Conservation (phyloP, 2,797 vertebrate genomes). For the Accipiter minullus region DNA sequence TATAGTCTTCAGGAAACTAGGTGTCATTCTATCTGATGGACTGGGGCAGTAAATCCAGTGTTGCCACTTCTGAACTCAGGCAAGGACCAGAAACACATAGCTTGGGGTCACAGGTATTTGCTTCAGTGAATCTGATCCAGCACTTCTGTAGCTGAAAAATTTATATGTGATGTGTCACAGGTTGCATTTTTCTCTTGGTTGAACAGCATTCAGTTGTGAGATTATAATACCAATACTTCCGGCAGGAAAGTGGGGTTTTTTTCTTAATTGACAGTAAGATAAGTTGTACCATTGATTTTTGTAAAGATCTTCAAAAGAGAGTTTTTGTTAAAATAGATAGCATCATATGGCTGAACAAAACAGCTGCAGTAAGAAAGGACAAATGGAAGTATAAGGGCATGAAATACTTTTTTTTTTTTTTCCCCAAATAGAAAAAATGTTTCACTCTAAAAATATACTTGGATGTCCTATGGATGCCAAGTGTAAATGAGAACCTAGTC, state of each 20-base stretch:
- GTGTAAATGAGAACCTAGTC: background rate
- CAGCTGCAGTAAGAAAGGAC: background rate
- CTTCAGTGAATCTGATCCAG: background rate
- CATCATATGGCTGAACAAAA: background rate
- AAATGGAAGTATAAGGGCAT: background rate
- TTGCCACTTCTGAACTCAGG: background rate
- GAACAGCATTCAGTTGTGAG: background rate
- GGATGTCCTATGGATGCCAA: background rate
- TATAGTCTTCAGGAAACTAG: background rate
- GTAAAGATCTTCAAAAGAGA: background rate
- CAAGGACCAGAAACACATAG: background rate
- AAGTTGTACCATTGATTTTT: background rate
- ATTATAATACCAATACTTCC: background rate
- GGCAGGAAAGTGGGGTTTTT: background rate
- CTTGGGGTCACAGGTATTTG: background rate
- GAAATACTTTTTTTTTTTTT: background rate
- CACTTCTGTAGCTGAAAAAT: background rate
- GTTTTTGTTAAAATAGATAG: background rate
- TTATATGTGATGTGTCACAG: background rate
- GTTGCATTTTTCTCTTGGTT: background rate
- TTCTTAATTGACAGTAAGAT: background rate
- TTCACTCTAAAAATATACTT: background rate
- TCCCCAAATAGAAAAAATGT: accelerated
- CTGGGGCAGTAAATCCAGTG: background rate
- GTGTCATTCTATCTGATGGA: background rate